phyloP scores from a whole-genome alignment of 2,113 vertebrate genomes.

The Numenius arquata region DNA sequence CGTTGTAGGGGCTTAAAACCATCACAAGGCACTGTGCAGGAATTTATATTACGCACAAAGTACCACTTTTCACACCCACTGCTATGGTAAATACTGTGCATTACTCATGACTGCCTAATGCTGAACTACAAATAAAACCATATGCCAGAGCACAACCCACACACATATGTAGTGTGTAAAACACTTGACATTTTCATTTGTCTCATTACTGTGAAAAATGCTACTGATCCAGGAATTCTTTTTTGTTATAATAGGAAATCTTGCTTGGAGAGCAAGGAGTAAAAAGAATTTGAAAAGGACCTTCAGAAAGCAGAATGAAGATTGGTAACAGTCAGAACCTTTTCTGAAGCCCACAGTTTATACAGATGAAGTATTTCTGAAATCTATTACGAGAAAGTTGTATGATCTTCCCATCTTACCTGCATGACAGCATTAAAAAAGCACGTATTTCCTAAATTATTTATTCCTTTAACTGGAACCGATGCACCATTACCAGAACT shows the following conservation, averaged over 20 bases:
- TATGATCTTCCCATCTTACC: slow-evolving; percentile 71
- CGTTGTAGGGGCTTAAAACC: background rate
- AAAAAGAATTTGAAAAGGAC: background rate
- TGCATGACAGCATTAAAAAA: slow-evolving; percentile 99
- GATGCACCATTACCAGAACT: slow-evolving; percentile 72
- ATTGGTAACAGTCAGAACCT: background rate
- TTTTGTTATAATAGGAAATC: background rate
- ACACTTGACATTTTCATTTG: slow-evolving; percentile 13
- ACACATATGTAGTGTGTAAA: background rate
- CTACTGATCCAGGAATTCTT: background rate
- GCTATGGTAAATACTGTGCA: background rate
- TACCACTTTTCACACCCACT: background rate
- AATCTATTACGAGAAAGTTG: background rate
- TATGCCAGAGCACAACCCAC: slow-evolving; percentile 9
- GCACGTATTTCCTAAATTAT: slow-evolving; percentile 96
- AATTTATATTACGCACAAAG: background rate
- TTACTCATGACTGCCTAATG: slow-evolving; percentile 19
- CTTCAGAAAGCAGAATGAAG: background rate
- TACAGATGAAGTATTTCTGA: background rate
- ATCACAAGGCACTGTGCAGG: background rate
- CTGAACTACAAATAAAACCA: slow-evolving; percentile 36
- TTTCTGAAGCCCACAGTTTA: background rate
- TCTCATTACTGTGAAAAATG: slow-evolving; percentile 1
- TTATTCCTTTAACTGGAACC: slow-evolving; percentile 93
- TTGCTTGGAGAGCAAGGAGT: background rate